Evolutionary conservation across 64 coral and sea anemone species (phyloP), one percentile per base, ranked within the genome.

Genomic region (Pocillopora verrucosa): DNA sequence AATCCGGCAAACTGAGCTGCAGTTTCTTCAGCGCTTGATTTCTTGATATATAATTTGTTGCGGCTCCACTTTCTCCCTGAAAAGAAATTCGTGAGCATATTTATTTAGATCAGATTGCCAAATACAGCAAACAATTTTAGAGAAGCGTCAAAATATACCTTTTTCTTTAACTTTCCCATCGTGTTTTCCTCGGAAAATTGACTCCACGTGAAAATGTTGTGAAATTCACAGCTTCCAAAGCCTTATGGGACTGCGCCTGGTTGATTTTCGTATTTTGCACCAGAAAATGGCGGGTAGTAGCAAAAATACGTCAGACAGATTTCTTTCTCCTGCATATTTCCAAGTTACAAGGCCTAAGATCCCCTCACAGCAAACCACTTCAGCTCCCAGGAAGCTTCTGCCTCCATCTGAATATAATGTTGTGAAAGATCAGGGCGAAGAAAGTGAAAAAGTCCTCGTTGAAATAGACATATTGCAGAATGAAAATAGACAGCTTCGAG

Each of bases 11-110:
- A 75, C 96, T 92, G 16, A 98, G 93, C 72, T 98, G 96, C 22
- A 98, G 82, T 90, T 98, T 98, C 65, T 92, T 98, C 34, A 98
- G 60, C 9, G 96, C 96, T 87, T 95, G 93, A 86, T 94, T 92
- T 88, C 96, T 88, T 36, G 96, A 92, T 64, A 92, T 86, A 74
- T 90, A 98, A 26, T 92, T 84, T 10, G 93, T 98, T 57, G 87
- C 96, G 1, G 93, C 93, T 16, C 96, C 96, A 61, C 96, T 88
- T 87, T 98, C 93, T 56, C 96, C 96, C 96, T 98, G 59, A 65
- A 83, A 87, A 30, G 34, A 80, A 88, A 26, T 64, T 15, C 35
- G 60, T 70, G 59, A 59, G 7, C 4, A 58, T 5, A 10, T 79
- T 35, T 35, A 16, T 11, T 34, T 11, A 22, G 16, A 61, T 62